phyloP scores from a whole-genome alignment of 2,888 invertebrate species.

The Xanthia togata region DNA sequence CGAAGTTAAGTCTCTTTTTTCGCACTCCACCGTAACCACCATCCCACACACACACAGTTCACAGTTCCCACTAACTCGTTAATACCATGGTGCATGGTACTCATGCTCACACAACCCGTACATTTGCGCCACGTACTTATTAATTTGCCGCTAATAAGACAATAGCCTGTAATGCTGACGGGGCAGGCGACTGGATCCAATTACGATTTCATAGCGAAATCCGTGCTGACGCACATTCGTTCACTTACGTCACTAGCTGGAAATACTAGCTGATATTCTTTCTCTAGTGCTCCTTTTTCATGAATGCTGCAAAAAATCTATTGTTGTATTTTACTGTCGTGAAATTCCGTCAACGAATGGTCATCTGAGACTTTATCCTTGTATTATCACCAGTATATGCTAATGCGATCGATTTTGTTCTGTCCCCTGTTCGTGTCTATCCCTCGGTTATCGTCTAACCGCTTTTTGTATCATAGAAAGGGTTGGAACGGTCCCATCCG shows the following conservation, averaged over 20 bases:
- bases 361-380: conserved; percentile 26
- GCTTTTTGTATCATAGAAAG: conserved; percentile 57
- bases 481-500: conserved; percentile 52
- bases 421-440: conserved; percentile 43
- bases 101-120: conserved; percentile 16
- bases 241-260: conserved; percentile 33
- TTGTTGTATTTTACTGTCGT: background rate
- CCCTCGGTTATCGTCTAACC: conserved; percentile 46
- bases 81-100: background rate
- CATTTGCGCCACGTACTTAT: conserved; percentile 24
- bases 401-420: conserved; percentile 50
- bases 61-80: conserved; percentile 16
- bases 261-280: conserved; percentile 24
- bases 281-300: conserved; percentile 17
- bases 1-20: background rate
- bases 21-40: background rate
- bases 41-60: no score
- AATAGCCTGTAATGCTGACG: conserved; percentile 38
- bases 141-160: conserved; percentile 51
- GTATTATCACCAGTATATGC: conserved; percentile 36
- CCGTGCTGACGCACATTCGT: conserved; percentile 43
- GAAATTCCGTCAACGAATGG: conserved; percentile 6
- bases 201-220: conserved; percentile 59
- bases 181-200: conserved; percentile 56
- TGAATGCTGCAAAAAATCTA: background rate